Base-by-base conservation (phyloP, 2,113 vertebrate genomes). In the Hydropotes inermis region DNA sequence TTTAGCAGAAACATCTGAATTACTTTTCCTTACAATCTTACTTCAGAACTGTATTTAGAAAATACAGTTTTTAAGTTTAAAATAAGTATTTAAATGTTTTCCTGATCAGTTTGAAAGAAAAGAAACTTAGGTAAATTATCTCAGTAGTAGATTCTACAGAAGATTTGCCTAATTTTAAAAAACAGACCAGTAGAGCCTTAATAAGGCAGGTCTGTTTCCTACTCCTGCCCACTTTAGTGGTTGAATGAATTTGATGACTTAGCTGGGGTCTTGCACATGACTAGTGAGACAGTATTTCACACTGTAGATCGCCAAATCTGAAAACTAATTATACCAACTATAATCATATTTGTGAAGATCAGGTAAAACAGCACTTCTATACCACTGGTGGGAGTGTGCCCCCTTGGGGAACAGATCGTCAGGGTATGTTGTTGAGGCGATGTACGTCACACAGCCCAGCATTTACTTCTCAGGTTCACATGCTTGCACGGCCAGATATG, bases 21-120 rank as follows among this genome's bases (percentile, higher is more conserved):
- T 47, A n/a, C 14, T 89, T 86, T 97, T 86, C 19, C 11, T 23
- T 19, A 21, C 4, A 83, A 0, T 78, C 36, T 61, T 70, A 36
- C 3, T 74, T 84, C 50, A 43, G 14, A 95, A 55, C 27, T 86
- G 27, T 19, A 58, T 19, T 92, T 92, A 58, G 16, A 82, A 93
- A 95, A 19, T 83, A 90, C 39, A 89, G 23, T 91, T 95, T 93
- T 92, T 91, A 64, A 89, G 47, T 87, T 96, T 91, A 91, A 96
- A 94, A 88, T 85, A 21, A 81, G 0, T 47, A 70, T 74, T 89
- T 64, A 89, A 50, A 43, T 54, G 90, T 96, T 74, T 91, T 90
- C 39, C 33, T 95, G 52, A 6, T 89, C 47, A 57, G 3, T 95
- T 88, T 82, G 67, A 74, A 95, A 78, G 25, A n/a, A 89, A 95